These are phyloP conservation scores for Acestrorhynchus altus DNA, from an alignment of 2,797 vertebrate species.

Conservation along the genomic window DNA sequence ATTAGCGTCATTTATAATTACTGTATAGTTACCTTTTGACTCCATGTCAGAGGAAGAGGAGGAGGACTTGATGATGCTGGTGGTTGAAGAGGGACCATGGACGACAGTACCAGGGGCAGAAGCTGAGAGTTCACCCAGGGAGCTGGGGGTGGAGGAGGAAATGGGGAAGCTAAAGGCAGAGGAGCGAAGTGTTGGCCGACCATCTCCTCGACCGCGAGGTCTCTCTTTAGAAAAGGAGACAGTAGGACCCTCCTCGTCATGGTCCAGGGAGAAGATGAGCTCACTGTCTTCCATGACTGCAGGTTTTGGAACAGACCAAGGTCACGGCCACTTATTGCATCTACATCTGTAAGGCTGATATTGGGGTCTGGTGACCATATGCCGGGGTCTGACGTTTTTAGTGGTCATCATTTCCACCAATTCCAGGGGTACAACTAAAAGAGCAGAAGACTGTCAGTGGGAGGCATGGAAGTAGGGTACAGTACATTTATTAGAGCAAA, in stretches of 20 bases:
- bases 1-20: not conserved
- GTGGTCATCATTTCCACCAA: slow-evolving; percentile 6
- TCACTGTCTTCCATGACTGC: slow-evolving; percentile 71
- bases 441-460: not conserved
- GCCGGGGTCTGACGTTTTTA: not conserved
- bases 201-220: slow-evolving; percentile 38
- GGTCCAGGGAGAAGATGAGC: slow-evolving; percentile 71
- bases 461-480: not conserved
- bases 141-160: slow-evolving; percentile 71
- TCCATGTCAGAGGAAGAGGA: slow-evolving; percentile 78
- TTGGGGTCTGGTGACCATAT: not conserved
- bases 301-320: not conserved
- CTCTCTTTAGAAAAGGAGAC: slow-evolving; percentile 69
- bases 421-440: not conserved
- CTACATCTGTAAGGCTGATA: too few species aligned
- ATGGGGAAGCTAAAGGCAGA: slow-evolving; percentile 62
- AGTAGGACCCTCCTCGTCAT: slow-evolving; percentile 62
- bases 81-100: slow-evolving; percentile 31
- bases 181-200: slow-evolving; percentile 39
- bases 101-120: slow-evolving; percentile 49
- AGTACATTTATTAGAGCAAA: not conserved
- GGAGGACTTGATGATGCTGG: slow-evolving; percentile 78
- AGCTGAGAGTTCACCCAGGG: slow-evolving; percentile 69
- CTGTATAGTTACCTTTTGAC: slow-evolving; percentile 39
- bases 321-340: not conserved